Evolutionary conservation across 2,113 vertebrate genomes (phyloP).

Genomic region (Thunnus thynnus): DNA sequence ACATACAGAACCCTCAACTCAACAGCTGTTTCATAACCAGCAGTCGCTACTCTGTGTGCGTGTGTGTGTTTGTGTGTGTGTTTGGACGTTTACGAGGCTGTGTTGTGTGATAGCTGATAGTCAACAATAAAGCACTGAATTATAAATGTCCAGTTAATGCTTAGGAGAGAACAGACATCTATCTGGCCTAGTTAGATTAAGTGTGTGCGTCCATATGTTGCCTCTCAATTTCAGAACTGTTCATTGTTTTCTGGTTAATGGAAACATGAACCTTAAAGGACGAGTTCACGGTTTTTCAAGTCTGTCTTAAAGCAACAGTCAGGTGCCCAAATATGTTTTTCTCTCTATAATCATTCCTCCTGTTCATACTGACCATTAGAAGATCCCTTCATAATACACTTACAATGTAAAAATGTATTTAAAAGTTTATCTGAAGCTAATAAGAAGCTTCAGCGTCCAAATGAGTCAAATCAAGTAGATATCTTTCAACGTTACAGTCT

Average conservation of each 20-base stretch:
- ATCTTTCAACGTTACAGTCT: too few relatives aligned
- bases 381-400: too few relatives aligned
- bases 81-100: neutral
- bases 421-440: too few relatives aligned
- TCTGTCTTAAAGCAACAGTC: too few relatives aligned
- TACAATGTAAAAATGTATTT: too few relatives aligned
- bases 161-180: conserved; percentile 22
- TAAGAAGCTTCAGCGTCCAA: too few relatives aligned
- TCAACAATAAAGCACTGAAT: conserved; percentile 57
- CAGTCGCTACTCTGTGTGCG: neutral
- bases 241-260: neutral
- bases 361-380: too few relatives aligned
- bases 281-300: too few relatives aligned
- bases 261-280: too few relatives aligned
- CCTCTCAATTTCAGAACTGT: neutral
- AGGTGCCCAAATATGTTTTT: too few relatives aligned
- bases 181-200: neutral
- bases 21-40: conserved; percentile 63
- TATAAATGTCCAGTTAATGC: conserved; percentile 50
- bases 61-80: conserved; percentile 10
- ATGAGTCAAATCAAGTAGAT: too few relatives aligned
- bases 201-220: neutral
- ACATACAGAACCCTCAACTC: conserved; percentile 36
- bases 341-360: too few relatives aligned
- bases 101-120: conserved; percentile 36